Conservation (phyloP, 2,888 invertebrate species). For the Lycophotia porphyrea region DNA sequence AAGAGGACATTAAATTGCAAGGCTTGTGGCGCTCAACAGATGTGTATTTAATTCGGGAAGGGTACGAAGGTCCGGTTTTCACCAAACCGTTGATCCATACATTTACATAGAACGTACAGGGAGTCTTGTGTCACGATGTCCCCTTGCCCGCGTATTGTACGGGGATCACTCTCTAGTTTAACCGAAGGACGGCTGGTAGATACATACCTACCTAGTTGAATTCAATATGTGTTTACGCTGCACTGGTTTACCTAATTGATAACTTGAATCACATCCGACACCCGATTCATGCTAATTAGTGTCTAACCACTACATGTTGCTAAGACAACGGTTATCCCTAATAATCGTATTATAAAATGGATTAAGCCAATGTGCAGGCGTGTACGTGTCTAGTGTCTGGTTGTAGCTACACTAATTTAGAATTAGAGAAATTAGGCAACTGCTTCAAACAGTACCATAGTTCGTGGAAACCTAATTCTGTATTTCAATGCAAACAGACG, state of each 20-base stretch:
- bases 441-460: not conserved
- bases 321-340: constrained; percentile 2
- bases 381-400: not conserved
- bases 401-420: constrained; percentile 5
- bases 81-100: no score
- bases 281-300: not conserved
- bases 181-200: not conserved
- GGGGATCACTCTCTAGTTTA: not conserved
- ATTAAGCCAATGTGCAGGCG: constrained; percentile 12
- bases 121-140: not conserved
- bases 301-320: not conserved
- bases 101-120: not conserved
- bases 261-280: not conserved
- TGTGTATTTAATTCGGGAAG: constrained; percentile 28
- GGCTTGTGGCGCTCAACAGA: constrained; percentile 7
- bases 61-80: not conserved
- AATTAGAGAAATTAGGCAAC: constrained; percentile 5
- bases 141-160: not conserved
- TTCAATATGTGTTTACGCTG: not conserved
- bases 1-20: constrained; percentile 19
- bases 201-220: not conserved
- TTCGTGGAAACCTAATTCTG: not conserved
- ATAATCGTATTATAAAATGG: constrained; percentile 25
- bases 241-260: not conserved
- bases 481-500: constrained; percentile 13